Percentiles rank a stretch among this genome's conserved stretches.
These are phyloP conservation scores for Napeogenes inachia DNA, from an alignment of 2,888 invertebrate genomes.

Conservation along the genomic window DNA sequence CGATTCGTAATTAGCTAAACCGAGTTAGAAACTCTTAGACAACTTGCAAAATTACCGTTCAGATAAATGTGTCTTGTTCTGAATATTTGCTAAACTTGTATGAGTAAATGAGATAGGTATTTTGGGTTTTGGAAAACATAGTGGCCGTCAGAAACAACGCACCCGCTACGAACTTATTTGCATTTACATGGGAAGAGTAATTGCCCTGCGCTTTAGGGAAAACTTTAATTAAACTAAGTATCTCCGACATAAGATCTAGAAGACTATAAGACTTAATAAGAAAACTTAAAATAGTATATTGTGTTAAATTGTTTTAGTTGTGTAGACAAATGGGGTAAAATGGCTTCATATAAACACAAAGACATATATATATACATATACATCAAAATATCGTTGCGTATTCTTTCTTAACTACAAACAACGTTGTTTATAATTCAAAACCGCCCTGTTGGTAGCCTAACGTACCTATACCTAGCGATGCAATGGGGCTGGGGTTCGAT, in stretches of 20 bases:
- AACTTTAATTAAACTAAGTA: conserved; percentile 74
- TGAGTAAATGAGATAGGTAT: conserved; percentile 11
- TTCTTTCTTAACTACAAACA: no score
- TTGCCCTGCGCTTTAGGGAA: conserved; percentile 73
- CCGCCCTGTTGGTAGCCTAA: no score
- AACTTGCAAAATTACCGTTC: neutral
- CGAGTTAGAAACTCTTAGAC: neutral
- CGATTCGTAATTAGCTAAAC: neutral
- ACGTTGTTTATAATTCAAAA: no score
- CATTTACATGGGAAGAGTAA: conserved; percentile 75
- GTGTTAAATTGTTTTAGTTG: conserved; percentile 23
- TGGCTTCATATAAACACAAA: no score
- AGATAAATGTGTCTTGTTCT: conserved; percentile 6
- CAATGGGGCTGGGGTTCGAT: no score
- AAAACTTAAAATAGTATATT: conserved; percentile 62
- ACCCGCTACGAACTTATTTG: conserved; percentile 69
- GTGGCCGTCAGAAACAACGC: conserved; percentile 62
- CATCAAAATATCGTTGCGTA: no score
- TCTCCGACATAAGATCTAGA: conserved; percentile 63
- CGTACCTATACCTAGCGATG: no score
- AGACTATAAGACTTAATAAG: conserved; percentile 61
- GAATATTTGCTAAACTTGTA: neutral
- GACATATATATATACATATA: no score
- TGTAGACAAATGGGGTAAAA: neutral
- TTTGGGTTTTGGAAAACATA: conserved; percentile 40